Base-by-base conservation (phyloP, 2,888 invertebrate species). In the Griposia aprilina region DNA sequence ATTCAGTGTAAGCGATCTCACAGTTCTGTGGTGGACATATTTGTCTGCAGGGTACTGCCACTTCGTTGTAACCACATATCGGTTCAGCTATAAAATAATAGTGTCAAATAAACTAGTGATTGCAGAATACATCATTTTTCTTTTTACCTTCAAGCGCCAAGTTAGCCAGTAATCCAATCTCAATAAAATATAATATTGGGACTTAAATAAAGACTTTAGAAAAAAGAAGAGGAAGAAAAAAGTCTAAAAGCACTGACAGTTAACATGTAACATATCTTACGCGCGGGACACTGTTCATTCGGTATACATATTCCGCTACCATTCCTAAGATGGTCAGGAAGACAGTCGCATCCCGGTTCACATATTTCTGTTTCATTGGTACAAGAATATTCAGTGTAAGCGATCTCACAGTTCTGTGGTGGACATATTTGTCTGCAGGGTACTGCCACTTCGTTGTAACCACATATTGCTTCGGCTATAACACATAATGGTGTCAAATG, bases 11-110 rank as follows among this genome's bases (percentile, higher is more conserved):
- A 0, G 90, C 77, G 62, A 87, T 90, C 20, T 92, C 89, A n/a
- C n/a, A 93, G 52, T 85, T 88, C 55, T 92, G 91, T 4, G 93
- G 93, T 1, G 92, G 92, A n/a, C 94, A 94, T 13, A 85, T 83
- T 11, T 86, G 89, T 78, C 82, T 89, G 78, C 92, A 93, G 1
- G 84, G 52, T 2, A 89, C 88, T 6, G 76, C 80, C 23, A 84
- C 72, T 87, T 94, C 93, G 67, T 93, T 93, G 52, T 73, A 62
- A 48, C 91, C 90, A 73, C 93, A 92, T 57, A 60, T n/a, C 15
- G 74, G 76, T 69, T 30, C 23, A 11, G 30, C 68, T 76, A 77
- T 72, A 80, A 78, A n/a, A 66, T n/a, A n/a, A 70, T n/a, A 11
- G 0, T 15, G 3, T 0, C 17, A 48, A 45, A 23, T 68, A 0